phyloP scores from a whole-genome alignment of 1,140 invertebrate genomes.

The Epicauta chinensis region DNA sequence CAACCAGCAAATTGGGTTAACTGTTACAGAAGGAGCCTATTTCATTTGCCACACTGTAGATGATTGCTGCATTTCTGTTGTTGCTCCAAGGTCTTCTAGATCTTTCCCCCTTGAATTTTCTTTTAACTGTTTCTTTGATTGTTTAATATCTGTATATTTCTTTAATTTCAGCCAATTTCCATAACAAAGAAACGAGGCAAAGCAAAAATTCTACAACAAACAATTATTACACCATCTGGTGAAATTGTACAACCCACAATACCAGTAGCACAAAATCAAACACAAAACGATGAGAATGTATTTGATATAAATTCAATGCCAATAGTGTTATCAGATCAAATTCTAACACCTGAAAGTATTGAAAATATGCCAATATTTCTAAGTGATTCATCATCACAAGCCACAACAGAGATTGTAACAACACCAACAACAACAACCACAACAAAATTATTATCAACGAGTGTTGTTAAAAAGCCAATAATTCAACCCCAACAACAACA shows the following conservation, averaged over 20 bases:
- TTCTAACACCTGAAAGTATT: conserved; percentile 53
- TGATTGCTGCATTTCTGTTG: too few species aligned
- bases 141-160: too few species aligned
- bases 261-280: conserved; percentile 18
- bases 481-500: conserved; percentile 1
- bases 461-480: conserved; percentile 4
- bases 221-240: conserved; percentile 38
- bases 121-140: too few species aligned
- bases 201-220: conserved; percentile 40
- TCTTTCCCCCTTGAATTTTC: too few species aligned
- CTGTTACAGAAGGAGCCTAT: too few species aligned
- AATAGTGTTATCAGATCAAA: conserved; percentile 61
- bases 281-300: conserved; percentile 50
- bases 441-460: background rate
- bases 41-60: too few species aligned
- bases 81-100: too few species aligned
- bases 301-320: conserved; percentile 70
- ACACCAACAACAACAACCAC: conserved; percentile 3
- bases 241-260: conserved; percentile 36
- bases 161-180: background rate
- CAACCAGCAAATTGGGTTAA: too few species aligned
- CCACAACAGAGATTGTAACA: background rate
- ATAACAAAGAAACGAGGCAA: conserved; percentile 22
- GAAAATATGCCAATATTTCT: conserved; percentile 62
- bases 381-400: background rate